Conservation (phyloP, 2,797 vertebrate genomes). For the Pantherophis vulpinus region DNA sequence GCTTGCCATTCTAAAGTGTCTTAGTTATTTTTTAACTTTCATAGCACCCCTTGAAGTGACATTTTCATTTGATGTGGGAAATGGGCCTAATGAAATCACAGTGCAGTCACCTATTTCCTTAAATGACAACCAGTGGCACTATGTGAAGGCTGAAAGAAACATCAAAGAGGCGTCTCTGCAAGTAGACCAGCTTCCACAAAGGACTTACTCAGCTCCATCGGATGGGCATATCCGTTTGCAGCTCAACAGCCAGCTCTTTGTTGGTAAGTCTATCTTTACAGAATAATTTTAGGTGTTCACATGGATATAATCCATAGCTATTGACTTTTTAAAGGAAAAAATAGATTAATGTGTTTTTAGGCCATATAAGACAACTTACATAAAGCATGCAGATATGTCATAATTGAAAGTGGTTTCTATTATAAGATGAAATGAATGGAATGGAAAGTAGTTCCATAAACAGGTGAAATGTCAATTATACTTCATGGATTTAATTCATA, state of each 20-base stretch:
- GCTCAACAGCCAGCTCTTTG: constrained; percentile 93
- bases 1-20: neutral
- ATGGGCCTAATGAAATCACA: constrained; percentile 83
- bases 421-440: neutral
- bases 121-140: constrained; percentile 90
- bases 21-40: constrained; percentile 24
- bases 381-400: neutral
- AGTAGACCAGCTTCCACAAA: constrained; percentile 80
- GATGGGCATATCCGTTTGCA: constrained; percentile 89
- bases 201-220: constrained; percentile 73
- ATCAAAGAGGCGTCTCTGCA: constrained; percentile 86
- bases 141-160: constrained; percentile 85
- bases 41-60: constrained; percentile 84
- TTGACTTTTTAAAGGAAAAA: neutral
- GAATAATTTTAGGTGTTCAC: neutral
- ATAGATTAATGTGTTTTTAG: neutral
- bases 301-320: neutral
- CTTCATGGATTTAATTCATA: neutral
- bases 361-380: neutral
- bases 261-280: constrained; percentile 76
- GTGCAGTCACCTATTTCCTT: constrained; percentile 75
- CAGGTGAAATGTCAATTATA: neutral
- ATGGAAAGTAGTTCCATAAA: neutral
- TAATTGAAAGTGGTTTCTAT: neutral
- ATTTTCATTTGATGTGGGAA: constrained; percentile 94